Evolutionary conservation across 2,888 invertebrate species (phyloP).

Genomic region (Drosophila mimica): DNA sequence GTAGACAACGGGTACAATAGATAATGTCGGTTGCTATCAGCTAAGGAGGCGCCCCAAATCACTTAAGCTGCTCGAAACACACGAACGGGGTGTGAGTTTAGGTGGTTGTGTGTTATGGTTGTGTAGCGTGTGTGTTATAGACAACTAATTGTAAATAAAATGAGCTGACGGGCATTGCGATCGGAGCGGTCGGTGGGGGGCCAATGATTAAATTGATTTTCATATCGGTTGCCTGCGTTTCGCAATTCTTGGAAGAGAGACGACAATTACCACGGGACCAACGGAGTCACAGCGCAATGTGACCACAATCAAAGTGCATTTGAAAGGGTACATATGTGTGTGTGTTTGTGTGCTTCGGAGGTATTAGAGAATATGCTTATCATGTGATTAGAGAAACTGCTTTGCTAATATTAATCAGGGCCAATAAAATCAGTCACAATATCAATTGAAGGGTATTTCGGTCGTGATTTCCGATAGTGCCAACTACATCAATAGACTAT

Average conservation of each 20-base stretch:
- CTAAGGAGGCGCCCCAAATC: slow-evolving; percentile 81
- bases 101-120: not conserved
- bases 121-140: slow-evolving; percentile 33
- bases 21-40: slow-evolving; percentile 74
- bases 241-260: slow-evolving; percentile 38
- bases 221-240: slow-evolving; percentile 55
- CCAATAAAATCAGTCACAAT: slow-evolving; percentile 69
- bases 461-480: slow-evolving; percentile 66
- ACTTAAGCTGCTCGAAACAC: slow-evolving; percentile 74
- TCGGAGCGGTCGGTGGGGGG: slow-evolving; percentile 5
- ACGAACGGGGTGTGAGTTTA: slow-evolving; percentile 13
- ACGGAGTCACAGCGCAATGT: slow-evolving; percentile 12
- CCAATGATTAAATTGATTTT: slow-evolving; percentile 77
- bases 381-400: slow-evolving; percentile 72
- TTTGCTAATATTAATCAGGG: slow-evolving; percentile 77
- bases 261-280: slow-evolving; percentile 31
- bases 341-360: slow-evolving; percentile 29
- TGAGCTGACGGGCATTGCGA: slow-evolving; percentile 58
- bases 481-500: not conserved
- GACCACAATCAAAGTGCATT: slow-evolving; percentile 24
- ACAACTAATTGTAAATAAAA: slow-evolving; percentile 78
- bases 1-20: slow-evolving; percentile 36
- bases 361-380: slow-evolving; percentile 73
- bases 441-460: slow-evolving; percentile 77
- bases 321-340: not conserved